Percentiles rank a stretch among this genome's conserved stretches.
Evolutionary conservation across 2,113 vertebrate genomes (phyloP).

Genomic region (Corythornis madagascariensis): DNA sequence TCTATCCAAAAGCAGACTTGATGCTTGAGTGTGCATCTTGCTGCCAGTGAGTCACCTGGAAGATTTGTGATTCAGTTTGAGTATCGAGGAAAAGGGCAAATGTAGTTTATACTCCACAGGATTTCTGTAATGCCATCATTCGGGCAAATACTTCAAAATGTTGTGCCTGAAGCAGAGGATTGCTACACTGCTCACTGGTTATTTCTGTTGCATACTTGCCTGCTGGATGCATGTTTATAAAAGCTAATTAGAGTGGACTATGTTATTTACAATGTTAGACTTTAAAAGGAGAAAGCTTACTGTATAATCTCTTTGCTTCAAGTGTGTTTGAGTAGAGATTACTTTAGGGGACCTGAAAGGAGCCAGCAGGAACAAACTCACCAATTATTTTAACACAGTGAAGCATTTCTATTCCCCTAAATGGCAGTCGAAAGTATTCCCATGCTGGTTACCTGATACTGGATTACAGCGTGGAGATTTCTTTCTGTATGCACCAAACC

Average conservation of each 20-base stretch:
- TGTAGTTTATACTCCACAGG: not conserved
- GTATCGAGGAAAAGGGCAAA: not conserved
- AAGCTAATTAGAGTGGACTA: conserved; percentile 40
- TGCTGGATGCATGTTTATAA: conserved; percentile 12
- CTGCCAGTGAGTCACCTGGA: conserved; percentile 41
- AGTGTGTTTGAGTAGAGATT: conserved; percentile 3
- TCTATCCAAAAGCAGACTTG: not conserved
- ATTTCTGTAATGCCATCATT: not conserved
- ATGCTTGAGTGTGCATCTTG: not conserved
- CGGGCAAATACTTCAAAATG: not conserved
- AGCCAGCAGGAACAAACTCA: not conserved
- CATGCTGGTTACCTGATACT: not conserved
- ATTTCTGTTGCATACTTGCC: not conserved
- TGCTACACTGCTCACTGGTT: not conserved
- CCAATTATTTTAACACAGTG: not conserved
- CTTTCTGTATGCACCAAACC: not conserved
- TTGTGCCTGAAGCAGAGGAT: not conserved
- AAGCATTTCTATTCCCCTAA: not conserved
- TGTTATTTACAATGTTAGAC: conserved; percentile 14
- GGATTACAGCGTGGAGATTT: not conserved
- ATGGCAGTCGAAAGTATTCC: not conserved
- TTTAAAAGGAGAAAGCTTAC: conserved; percentile 24
- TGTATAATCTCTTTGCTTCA: conserved; percentile 3
- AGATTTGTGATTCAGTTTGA: not conserved
- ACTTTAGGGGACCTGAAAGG: not conserved